Percentiles rank a stretch among this genome's conserved stretches.
phyloP scores from a whole-genome alignment of 2,888 invertebrate genomes.

The Dinocampus coccinellae region DNA sequence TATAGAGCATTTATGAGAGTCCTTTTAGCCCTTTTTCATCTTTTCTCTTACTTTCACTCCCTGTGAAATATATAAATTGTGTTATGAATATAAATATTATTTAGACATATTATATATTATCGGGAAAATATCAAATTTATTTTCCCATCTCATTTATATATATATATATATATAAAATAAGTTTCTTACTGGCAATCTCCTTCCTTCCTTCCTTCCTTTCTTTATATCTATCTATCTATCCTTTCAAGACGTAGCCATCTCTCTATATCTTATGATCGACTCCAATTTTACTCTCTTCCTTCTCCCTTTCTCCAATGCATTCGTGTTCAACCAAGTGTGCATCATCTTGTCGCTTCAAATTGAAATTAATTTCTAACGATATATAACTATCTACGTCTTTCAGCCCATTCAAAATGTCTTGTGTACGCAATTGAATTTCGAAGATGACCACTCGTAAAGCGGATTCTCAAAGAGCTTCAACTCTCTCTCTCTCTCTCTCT shows the following conservation, averaged over 20 bases:
- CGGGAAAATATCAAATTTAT: not conserved
- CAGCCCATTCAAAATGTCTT: conserved; percentile 5
- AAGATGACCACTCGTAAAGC: conserved; percentile 24
- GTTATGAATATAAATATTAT: not conserved
- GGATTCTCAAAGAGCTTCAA: not conserved
- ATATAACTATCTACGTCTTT: not conserved
- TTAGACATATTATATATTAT: not conserved
- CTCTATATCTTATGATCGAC: conserved; percentile 50
- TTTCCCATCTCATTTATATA: not conserved
- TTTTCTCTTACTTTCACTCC: not conserved
- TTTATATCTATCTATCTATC: no score
- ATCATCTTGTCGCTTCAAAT: conserved; percentile 54
- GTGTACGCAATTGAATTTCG: conserved; percentile 23
- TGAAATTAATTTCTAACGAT: conserved; percentile 64
- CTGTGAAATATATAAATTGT: conserved; percentile 9
- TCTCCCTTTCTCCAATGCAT: no score
- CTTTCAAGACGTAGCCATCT: conserved; percentile 44
- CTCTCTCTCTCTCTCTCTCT: no score
- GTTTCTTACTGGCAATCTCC: not conserved
- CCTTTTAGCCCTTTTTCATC: conserved; percentile 38
- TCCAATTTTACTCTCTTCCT: conserved; percentile 61
- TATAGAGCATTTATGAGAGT: conserved; percentile 33
- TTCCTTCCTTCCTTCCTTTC: no score
- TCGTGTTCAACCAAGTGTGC: conserved; percentile 59
- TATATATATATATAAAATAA: not conserved